Evolutionary conservation across 2,113 vertebrate genomes (phyloP), one percentile per base, ranked within the genome.

Genomic region (Bubo blakistoni): DNA sequence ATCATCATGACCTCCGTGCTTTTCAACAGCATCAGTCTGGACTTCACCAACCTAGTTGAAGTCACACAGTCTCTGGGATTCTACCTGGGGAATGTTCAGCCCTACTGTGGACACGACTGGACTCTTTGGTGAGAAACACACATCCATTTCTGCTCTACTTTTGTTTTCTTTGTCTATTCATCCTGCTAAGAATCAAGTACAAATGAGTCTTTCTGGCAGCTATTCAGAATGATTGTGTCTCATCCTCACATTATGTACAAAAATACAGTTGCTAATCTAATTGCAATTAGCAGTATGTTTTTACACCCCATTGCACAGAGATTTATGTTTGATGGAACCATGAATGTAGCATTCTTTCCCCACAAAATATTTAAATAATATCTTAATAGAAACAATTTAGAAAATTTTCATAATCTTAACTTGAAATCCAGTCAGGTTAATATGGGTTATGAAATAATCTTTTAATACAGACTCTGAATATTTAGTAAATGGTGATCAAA

Each of bases 41-140:
- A 99, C 97, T 99, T 99, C 93, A 99, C 99, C 97, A 99, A 99
- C 69, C 98, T 99, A 29, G 98, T 99, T 88, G 99, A 99, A 47
- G 99, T 99, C 91, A 99, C 99, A 26, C 99, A 99, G 80, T 99
- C 99, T 94, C 98, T 99, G 36, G 99, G 99, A 32, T 99, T 99
- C 97, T 99, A 99, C 96, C 98, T 99, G 36, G 99, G 99, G 59
- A 99, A 99, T 25, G 99, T 99, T 62, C 99, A 99, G 92, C 99
- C 99, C 0, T 99, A 99, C 97, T 99, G 99, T 88, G 98, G 98
- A 66, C 99, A 99, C 16, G 99, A 99, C 97, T 99, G 99, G 99
- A 99, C 99, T 19, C 98, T 99, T 69, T 99, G 99, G 99, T 99
- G 90, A 98, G 98, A 86, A 96, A 96, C 21, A 49, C 1, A 0